Base-by-base conservation (phyloP, 2,888 invertebrate genomes). In the Limnephilus marmoratus region DNA sequence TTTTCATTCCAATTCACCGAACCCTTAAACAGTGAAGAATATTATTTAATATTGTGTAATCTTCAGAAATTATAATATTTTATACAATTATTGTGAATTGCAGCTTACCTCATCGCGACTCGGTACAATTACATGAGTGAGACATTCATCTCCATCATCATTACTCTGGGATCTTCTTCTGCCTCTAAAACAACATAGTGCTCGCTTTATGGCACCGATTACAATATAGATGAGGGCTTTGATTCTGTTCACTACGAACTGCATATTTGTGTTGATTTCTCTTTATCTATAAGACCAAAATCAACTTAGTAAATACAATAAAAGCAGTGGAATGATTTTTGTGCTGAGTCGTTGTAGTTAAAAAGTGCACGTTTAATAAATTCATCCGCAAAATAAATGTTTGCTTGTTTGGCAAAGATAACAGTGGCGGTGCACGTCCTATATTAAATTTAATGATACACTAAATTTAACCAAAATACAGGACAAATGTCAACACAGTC, bases 151-250 rank as follows among this genome's bases (percentile, higher is more conserved):
- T 45, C 94, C 94, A 68, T 94, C 94, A 53, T 94, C 94, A 83
- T 92, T 90, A 31, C 45, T 90, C 29, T 94, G 94, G 7, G 94
- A 93, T 90, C 94, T 94, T 90, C 94, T 93, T 90, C 94, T 93
- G 49, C 94, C 93, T 90, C 94, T 94, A 91, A 95, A 94, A 92
- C 94, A 95, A 92, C 94, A 94, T 11, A 95, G 92, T 12, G 94
- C 94, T 90, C 94, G 94, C 89, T 94, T 94, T n/a, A 95, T 83
- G 49, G 94, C 93, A 87, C 94, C 94, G 80, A 94, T 92, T n/a
- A 95, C 90, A 85, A 94, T 92, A 34, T 94, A 88, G n/a, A 94
- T 87, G 29, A 94, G 92, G 12, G 94, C 94, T 93, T 94, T 94
- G 31, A 95, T 81, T 90, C 94, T 94, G 92, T 94, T 94, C n/a